Base-by-base conservation (phyloP, 2,113 vertebrate genomes). In the Plestiodon gilberti region DNA sequence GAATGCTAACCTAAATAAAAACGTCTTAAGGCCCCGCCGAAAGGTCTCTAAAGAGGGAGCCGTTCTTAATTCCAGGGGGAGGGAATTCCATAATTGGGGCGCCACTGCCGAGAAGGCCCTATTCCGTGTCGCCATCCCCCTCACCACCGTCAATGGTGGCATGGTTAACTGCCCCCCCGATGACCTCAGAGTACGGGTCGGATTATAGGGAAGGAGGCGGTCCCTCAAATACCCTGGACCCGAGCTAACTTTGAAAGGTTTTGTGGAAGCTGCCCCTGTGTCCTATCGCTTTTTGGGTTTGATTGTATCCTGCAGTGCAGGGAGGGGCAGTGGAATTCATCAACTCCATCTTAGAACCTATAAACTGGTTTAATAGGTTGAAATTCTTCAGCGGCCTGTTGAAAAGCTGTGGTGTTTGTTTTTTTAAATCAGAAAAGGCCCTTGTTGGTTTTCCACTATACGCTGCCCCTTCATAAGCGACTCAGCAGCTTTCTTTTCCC, bases 401-500 rank as follows among this genome's bases (percentile, higher is more conserved):
- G 71, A 89, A 91, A 75, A 62, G 59, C 78, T 84, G 77, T 79
- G 89, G 17, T 75, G 35, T 33, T 67, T 25, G 1, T 35, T 85
- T 73, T 6, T 67, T 0, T 82, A 90, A 84, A 64, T 7, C 38
- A 80, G n/a, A 74, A 78, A 0, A 25, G 74, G 61, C 73, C 85
- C 84, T 38, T 35, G 67, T 38, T 84, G n/a, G 28, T 62, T 65
- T 71, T 79, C 40, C 61, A 30, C 85, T 2, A 38, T 52, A 35
- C 48, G 62, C 62, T 43, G 38, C 85, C 80, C 78, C 80, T 90
- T 81, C 85, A 52, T 35, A 62, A 84, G 6, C 78, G 88, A 86
- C 89, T 93, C 87, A 90, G 80, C 88, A 11, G n/a, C 78, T 81
- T 88, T 79, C 64, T 33, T 73, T 64, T 89, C 92, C 87, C 83